phyloP scores from a whole-genome alignment of 1,140 invertebrate genomes.

The Agrypnia vestita region DNA sequence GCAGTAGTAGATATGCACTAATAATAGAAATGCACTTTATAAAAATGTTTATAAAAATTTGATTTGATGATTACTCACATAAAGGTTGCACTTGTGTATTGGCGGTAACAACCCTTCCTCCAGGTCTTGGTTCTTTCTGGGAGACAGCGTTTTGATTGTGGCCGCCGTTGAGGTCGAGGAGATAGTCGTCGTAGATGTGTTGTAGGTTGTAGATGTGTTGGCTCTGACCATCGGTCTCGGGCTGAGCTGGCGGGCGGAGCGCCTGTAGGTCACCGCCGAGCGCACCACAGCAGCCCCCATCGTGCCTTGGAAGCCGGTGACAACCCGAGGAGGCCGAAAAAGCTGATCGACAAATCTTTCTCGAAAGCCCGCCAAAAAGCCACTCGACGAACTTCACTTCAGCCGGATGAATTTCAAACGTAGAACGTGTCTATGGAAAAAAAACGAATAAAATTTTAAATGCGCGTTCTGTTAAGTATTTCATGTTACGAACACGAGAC shows the following conservation, averaged over 20 bases:
- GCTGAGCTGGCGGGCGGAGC: constrained; percentile 8
- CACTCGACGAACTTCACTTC: background rate
- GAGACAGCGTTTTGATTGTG: no score
- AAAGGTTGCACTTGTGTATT: no score
- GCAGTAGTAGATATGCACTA: no score
- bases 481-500: constrained; percentile 15
- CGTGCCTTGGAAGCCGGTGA: background rate
- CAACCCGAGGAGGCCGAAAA: no score
- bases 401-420: constrained; percentile 8
- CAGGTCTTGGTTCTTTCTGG: no score
- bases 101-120: no score
- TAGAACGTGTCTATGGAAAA: background rate
- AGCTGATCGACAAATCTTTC: background rate
- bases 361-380: constrained; percentile 26
- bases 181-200: no score
- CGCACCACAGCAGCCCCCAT: constrained; percentile 38
- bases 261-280: constrained; percentile 21
- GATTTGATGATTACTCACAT: no score
- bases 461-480: constrained; percentile 1
- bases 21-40: no score
- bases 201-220: background rate
- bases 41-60: no score
- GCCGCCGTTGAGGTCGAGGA: background rate
- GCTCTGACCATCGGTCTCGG: background rate
- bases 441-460: background rate